Base-by-base conservation (phyloP, 2,113 vertebrate species). In the Galbula dea region DNA sequence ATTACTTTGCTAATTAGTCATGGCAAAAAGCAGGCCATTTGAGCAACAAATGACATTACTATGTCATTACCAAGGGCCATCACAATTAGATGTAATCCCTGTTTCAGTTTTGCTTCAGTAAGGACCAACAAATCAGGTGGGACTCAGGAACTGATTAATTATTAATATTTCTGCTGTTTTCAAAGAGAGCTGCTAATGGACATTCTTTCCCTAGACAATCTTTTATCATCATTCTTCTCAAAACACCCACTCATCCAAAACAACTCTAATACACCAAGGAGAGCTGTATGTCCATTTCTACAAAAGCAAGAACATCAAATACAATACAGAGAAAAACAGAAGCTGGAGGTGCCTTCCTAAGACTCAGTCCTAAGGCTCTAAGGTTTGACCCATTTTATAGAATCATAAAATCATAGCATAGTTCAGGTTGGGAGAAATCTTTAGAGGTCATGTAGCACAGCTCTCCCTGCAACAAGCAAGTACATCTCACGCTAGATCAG, bases 1-100 rank as follows among this genome's bases (percentile, higher is more conserved):
- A 97, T 90, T 89, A 92, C 24, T 45, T 95, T 92, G 29, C 48
- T 95, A 97, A 96, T 97, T 96, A 97, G 46, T 58, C 63, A 63
- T 79, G 52, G 48, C 59, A 86, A 71, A 90, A 97, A 89, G 58
- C 65, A 91, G 84, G 63, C n/a, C 91, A 93, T 92, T 59, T 94
- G 89, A 95, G 89, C 83, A 96, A 96, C 34, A 90, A 96, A 90
- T 94, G 29, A 61, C 92, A 85, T 66, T 92, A 94, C 45, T 85
- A 36, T 92, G 69, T 67, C 62, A 88, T 66, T 94, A 94, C 16
- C 76, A 87, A 90, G 65, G 57, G 51, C n/a, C 43, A 73, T 20
- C 72, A 36, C 58, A 96, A 85, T 87, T 92, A 93, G n/a, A 68
- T 11, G 5, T 54, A 94, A 83, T 21, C 14, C 49, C 11, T 54